phyloP scores from a whole-genome alignment of 2,797 vertebrate genomes.

The Syndactyla subalaris region DNA sequence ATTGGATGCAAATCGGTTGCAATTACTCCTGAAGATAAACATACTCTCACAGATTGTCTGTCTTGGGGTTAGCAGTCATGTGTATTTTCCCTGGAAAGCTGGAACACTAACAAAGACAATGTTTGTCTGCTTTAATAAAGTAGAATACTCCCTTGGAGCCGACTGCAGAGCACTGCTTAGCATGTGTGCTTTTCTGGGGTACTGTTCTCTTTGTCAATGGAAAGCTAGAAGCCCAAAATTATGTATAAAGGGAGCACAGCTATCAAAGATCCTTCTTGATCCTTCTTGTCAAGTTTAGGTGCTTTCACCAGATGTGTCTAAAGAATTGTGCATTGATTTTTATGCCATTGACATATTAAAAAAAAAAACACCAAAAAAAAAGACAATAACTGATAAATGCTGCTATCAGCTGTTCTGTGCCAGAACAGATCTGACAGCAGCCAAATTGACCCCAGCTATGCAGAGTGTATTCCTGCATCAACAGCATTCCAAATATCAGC shows the following conservation, averaged over 20 bases:
- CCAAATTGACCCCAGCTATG: not conserved
- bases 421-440: not conserved
- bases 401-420: not conserved
- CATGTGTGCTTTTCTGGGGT: not conserved
- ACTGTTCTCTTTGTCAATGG: not conserved
- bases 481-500: not conserved
- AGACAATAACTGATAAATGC: not conserved
- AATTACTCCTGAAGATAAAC: constrained; percentile 16
- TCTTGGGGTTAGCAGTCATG: not conserved
- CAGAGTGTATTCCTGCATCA: not conserved
- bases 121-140: not conserved
- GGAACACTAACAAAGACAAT: not conserved
- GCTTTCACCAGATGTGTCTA: not conserved
- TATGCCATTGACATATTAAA: not conserved
- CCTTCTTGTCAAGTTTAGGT: not conserved
- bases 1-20: not conserved
- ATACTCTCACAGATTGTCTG: not conserved
- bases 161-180: not conserved
- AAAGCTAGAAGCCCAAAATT: not conserved
- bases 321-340: not conserved
- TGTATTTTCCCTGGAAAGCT: constrained; percentile 8
- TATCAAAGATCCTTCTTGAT: not conserved
- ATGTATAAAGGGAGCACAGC: not conserved
- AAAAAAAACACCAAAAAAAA: not conserved
- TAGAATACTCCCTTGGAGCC: not conserved